These are phyloP conservation scores for Uloborus diversus DNA, from an alignment of 1,140 invertebrate genomes.

Conservation along the genomic window DNA sequence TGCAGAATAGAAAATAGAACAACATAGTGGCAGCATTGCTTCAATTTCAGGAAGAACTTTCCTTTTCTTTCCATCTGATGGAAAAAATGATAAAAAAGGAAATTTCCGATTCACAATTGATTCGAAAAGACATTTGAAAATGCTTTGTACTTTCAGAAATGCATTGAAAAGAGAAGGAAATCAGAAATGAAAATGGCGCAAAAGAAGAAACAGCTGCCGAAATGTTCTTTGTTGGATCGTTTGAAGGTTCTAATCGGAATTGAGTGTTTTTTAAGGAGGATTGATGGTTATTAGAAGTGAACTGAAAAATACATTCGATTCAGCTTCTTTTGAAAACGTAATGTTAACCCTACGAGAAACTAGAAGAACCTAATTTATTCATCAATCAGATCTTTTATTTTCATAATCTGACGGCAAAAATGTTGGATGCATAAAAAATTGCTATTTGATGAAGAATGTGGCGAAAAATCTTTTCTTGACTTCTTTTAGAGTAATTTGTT, in stretches of 20 bases:
- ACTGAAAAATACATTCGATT: constrained; percentile 4
- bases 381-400: constrained; percentile 36
- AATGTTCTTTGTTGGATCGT: constrained; percentile 45
- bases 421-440: constrained; percentile 12
- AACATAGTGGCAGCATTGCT: constrained; percentile 23
- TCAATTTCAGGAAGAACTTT: neutral
- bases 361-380: constrained; percentile 11
- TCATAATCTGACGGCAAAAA: neutral
- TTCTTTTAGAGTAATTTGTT: too few relatives aligned
- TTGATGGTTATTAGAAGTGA: constrained; percentile 44
- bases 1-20: neutral
- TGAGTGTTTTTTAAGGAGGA: constrained; percentile 43
- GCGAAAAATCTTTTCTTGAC: neutral
- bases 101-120: constrained; percentile 54
- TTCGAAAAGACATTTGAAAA: constrained; percentile 44
- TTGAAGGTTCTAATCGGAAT: constrained; percentile 8
- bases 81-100: neutral
- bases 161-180: neutral
- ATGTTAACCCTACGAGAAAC: too few relatives aligned
- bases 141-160: constrained; percentile 3
- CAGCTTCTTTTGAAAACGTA: too few relatives aligned
- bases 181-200: neutral
- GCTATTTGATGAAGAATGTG: constrained; percentile 26
- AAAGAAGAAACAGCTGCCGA: constrained; percentile 40
- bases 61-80: neutral